Evolutionary conservation across 2,113 vertebrate genomes (phyloP).

Genomic region (Amia ocellicauda): DNA sequence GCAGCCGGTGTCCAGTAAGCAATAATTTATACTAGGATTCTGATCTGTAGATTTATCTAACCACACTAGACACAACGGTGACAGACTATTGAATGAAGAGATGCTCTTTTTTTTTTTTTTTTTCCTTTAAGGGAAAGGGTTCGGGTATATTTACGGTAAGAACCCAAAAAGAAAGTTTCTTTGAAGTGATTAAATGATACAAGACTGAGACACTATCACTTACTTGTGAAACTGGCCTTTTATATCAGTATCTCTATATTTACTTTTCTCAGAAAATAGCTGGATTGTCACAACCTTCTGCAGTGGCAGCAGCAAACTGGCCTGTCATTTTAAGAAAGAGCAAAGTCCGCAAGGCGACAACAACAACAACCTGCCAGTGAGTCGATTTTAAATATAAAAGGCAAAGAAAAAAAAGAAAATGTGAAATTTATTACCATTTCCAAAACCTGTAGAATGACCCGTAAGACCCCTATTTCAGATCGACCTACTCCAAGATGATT

Average conservation of each 20-base stretch:
- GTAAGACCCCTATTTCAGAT: slow-evolving; percentile 91
- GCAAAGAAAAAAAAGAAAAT: slow-evolving; percentile 54
- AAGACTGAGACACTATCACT: too few relatives aligned
- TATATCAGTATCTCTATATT: not conserved
- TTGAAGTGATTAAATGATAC: too few relatives aligned
- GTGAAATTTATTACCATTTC: slow-evolving; percentile 62
- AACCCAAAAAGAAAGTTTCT: too few relatives aligned
- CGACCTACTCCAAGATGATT: slow-evolving; percentile 95
- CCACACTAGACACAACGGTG: slow-evolving; percentile 68
- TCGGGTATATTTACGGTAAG: too few relatives aligned
- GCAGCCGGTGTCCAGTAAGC: slow-evolving; percentile 69
- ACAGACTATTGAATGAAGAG: slow-evolving; percentile 68
- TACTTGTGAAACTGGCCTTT: too few relatives aligned
- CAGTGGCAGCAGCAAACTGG: not conserved
- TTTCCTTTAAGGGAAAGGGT: not conserved
- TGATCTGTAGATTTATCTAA: slow-evolving; percentile 56
- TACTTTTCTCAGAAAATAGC: too few relatives aligned
- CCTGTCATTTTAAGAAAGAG: not conserved
- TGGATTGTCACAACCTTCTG: not conserved
- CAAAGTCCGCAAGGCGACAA: slow-evolving; percentile 32
- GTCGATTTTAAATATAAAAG: slow-evolving; percentile 67
- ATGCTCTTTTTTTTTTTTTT: too few relatives aligned
- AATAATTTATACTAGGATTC: slow-evolving; percentile 70
- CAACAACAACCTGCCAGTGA: slow-evolving; percentile 53
- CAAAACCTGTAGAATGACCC: slow-evolving; percentile 95